phyloP scores from a whole-genome alignment of 2,113 vertebrate genomes.

The Marcusenius ussheri region DNA sequence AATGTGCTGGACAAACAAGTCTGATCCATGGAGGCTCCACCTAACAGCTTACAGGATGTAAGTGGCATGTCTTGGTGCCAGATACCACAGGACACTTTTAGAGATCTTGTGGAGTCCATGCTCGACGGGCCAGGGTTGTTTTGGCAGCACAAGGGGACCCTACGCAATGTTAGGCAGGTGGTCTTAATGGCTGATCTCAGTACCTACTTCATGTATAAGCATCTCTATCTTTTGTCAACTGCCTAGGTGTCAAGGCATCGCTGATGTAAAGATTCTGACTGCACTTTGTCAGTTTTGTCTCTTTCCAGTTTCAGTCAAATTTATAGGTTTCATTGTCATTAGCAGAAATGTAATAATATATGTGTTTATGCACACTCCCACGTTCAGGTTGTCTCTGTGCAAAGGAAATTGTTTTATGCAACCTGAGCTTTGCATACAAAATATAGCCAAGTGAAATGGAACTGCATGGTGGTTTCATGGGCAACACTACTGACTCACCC shows the following conservation, averaged over 20 bases:
- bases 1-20: neutral
- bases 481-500: neutral
- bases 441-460: neutral
- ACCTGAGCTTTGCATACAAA: neutral
- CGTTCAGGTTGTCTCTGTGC: neutral
- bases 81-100: neutral
- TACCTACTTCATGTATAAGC: neutral
- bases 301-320: neutral
- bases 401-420: neutral
- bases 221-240: neutral
- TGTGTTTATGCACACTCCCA: neutral
- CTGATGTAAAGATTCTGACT: neutral
- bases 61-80: neutral
- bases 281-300: neutral
- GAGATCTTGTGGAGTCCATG: neutral
- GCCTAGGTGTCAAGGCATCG: neutral
- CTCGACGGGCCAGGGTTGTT: neutral
- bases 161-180: neutral
- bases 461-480: neutral
- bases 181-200: neutral
- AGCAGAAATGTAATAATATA: neutral
- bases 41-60: neutral
- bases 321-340: neutral
- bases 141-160: neutral
- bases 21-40: neutral